Base-by-base conservation (phyloP, 30 jellyfish, hydroid and myxozoan genomes). In the Chironex yamaguchii region DNA sequence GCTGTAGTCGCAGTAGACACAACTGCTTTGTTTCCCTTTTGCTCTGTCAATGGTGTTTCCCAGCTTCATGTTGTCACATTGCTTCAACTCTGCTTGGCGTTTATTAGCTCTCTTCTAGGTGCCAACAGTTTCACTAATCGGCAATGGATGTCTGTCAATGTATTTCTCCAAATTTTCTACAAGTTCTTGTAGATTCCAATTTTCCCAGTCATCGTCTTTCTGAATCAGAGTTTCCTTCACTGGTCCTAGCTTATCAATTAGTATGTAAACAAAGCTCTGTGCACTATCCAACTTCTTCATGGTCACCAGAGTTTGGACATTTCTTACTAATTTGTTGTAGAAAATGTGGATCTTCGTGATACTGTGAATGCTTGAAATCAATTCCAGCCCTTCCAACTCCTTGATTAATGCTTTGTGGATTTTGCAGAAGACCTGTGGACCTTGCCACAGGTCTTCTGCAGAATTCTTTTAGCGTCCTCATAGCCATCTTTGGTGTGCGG, bases 21-120 rank as follows among this genome's bases (percentile, higher is more conserved):
- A 84, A 51, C 71, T 50, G 52, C 20, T 72, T 53, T 79, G 51
- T 32, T 36, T 70, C 75, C 36, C 71, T 42, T 26, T 21, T 74
- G 71, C 62, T 49, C 31, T 74, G 62, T 81, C 65, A 28, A 81
- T 36, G 6, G 84, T 65, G 67, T 81, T 81, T 1, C 67, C 75
- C 49, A 81, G 49, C 91, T 63, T 67, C 91, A 81, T 81, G 50
- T 35, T 81, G 91, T 81, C 84, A 83, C 91, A 42, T 49, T n/a
- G 82, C 67, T 53, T 81, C 91, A 71, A 42, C 25, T 81, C 76
- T 20, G 71, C 50, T 85, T 49, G 81, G 36, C 67, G 22, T 66
- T 75, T 69, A 49, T 81, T 34, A 26, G 62, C 83, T 31, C 68
- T 73, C 49, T 81, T 73, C 81, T 81, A 69, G 30, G 34, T 31